phyloP scores from a whole-genome alignment of 2,797 vertebrate genomes.

The Sphaeramia orbicularis region DNA sequence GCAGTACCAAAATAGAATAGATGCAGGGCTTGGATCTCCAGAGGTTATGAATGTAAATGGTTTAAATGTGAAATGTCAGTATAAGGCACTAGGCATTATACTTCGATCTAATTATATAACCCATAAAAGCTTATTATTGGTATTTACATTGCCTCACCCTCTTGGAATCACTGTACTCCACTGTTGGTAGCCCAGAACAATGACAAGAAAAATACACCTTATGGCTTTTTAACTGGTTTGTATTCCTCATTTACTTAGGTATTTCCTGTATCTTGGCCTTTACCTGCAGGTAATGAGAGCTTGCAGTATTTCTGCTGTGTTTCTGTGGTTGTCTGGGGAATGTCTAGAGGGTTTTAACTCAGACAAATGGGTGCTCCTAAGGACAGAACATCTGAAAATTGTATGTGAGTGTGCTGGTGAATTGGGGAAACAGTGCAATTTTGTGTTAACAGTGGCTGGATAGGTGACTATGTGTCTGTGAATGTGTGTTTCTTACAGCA shows the following conservation, averaged over 20 bases:
- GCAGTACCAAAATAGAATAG: conserved; percentile 9
- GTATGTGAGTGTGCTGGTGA: conserved; percentile 12
- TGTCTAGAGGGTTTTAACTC: conserved; percentile 48
- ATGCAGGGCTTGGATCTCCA: background rate
- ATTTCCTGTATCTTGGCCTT: conserved; percentile 44
- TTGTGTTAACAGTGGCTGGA: conserved; percentile 14
- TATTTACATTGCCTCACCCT: conserved; percentile 36
- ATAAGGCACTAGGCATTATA: conserved; percentile 26
- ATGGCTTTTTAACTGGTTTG: conserved; percentile 49
- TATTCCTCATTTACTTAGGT: conserved; percentile 48
- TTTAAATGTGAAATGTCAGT: conserved; percentile 43
- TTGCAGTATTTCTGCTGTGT: conserved; percentile 23
- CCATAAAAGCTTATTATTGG: conserved; percentile 54
- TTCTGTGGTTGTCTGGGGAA: conserved; percentile 42
- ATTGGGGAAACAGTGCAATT: conserved; percentile 7
- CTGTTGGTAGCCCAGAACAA: conserved; percentile 11
- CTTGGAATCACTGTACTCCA: conserved; percentile 27
- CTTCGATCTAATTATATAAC: conserved; percentile 48
- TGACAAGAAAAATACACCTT: conserved; percentile 21
- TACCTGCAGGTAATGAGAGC: conserved; percentile 54
- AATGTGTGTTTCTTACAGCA: conserved; percentile 16
- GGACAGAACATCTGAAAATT: conserved; percentile 35
- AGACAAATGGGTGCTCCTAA: conserved; percentile 47
- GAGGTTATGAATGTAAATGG: conserved; percentile 21
- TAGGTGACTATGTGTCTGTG: conserved; percentile 12